Conservation (phyloP, 2,888 invertebrate genomes). For the Hydraecia micacea region DNA sequence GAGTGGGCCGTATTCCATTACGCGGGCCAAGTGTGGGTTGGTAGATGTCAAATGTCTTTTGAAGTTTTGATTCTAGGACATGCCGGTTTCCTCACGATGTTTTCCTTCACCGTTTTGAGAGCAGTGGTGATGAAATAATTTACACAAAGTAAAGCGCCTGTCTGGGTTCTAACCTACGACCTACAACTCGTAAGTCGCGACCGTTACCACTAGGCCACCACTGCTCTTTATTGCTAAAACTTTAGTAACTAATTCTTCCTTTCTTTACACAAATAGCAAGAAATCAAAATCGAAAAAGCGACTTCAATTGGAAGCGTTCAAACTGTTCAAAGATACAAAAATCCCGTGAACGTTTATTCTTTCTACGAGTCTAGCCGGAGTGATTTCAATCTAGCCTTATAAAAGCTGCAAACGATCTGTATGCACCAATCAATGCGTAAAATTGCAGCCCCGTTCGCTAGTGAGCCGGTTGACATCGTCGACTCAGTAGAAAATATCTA, state of each 20-base stretch:
- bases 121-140: not conserved
- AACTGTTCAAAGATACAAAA: slow-evolving; percentile 33
- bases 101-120: not conserved
- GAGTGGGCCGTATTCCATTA: no score
- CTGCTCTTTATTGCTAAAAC: not conserved
- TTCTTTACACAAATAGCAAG: not conserved
- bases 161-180: no score
- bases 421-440: slow-evolving; percentile 71
- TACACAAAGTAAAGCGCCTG: not conserved
- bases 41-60: not conserved
- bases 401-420: slow-evolving; percentile 58
- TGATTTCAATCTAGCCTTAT: slow-evolving; percentile 48
- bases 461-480: slow-evolving; percentile 63
- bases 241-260: no score
- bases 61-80: not conserved
- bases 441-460: slow-evolving; percentile 68
- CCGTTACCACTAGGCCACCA: no score
- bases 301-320: not conserved
- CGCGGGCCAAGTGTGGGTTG: no score
- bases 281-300: not conserved
- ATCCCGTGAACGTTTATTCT: slow-evolving; percentile 35
- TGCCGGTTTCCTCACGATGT: not conserved
- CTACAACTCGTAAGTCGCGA: no score
- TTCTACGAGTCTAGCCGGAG: slow-evolving; percentile 4
- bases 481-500: slow-evolving; percentile 68